Conservation (phyloP, 2,888 invertebrate species). For the Hyalella azteca region DNA sequence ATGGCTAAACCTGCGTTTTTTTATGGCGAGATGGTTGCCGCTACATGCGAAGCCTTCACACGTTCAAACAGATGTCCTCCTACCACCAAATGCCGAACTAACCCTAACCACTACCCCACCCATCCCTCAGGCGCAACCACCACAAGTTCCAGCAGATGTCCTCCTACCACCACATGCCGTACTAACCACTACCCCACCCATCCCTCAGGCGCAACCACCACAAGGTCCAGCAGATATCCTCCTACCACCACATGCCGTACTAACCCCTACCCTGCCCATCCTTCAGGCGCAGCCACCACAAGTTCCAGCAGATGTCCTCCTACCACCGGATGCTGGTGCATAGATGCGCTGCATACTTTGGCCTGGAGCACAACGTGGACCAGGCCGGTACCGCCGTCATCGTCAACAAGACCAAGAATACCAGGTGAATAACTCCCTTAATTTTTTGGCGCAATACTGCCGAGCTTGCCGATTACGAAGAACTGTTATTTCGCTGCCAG, state of each 20-base stretch:
- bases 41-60: constrained; percentile 71
- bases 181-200: too few species aligned
- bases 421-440: background rate
- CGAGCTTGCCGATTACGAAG: background rate
- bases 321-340: constrained; percentile 97
- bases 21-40: too few species aligned
- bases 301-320: constrained; percentile 91
- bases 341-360: constrained; percentile 90
- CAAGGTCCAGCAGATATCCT: constrained; percentile 90
- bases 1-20: too few species aligned
- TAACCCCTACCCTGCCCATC: too few species aligned
- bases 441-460: too few species aligned
- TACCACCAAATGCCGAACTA: constrained; percentile 95
- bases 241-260: constrained; percentile 94
- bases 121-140: constrained; percentile 69
- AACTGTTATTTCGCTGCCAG: background rate
- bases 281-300: constrained; percentile 72
- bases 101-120: too few species aligned
- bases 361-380: constrained; percentile 92
- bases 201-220: constrained; percentile 70
- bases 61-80: constrained; percentile 91
- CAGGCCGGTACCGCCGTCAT: constrained; percentile 79
- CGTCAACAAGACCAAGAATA: constrained; percentile 73
- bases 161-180: constrained; percentile 92
- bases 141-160: constrained; percentile 91